These are phyloP conservation scores for Phyto melanocephala DNA, from an alignment of 2,888 invertebrate species.

Conservation along the genomic window DNA sequence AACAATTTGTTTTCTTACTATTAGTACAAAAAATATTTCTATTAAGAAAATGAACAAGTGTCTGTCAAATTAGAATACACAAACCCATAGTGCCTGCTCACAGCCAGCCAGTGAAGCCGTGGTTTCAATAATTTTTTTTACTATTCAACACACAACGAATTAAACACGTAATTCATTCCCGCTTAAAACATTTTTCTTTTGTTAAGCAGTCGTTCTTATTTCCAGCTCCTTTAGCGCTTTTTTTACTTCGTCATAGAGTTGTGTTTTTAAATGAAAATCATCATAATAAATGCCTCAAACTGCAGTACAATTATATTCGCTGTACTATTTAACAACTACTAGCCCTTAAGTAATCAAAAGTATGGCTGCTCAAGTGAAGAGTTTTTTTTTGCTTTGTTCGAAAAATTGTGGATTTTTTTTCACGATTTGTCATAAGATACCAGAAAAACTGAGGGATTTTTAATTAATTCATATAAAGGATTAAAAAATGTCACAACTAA, in stretches of 20 bases:
- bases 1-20: no score
- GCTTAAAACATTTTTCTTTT: slow-evolving; percentile 31
- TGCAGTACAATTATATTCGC: slow-evolving; percentile 28
- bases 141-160: slow-evolving; percentile 39
- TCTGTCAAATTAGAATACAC: no score
- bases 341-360: slow-evolving; percentile 24
- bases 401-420: slow-evolving; percentile 5
- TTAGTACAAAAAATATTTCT: no score
- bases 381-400: background rate
- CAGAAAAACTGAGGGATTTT: slow-evolving; percentile 24
- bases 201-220: slow-evolving; percentile 2
- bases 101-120: background rate
- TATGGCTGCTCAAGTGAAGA: slow-evolving; percentile 42
- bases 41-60: no score
- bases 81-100: background rate
- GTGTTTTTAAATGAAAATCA: slow-evolving; percentile 59
- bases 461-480: slow-evolving; percentile 50
- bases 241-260: slow-evolving; percentile 39
- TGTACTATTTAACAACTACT: slow-evolving; percentile 46
- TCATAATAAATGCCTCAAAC: slow-evolving; percentile 54
- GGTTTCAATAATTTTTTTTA: background rate
- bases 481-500: background rate
- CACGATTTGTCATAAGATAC: background rate
- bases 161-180: slow-evolving; percentile 41
- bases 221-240: slow-evolving; percentile 11